Base-by-base conservation (phyloP, 2,113 vertebrate genomes). In the Ptyas mucosa region DNA sequence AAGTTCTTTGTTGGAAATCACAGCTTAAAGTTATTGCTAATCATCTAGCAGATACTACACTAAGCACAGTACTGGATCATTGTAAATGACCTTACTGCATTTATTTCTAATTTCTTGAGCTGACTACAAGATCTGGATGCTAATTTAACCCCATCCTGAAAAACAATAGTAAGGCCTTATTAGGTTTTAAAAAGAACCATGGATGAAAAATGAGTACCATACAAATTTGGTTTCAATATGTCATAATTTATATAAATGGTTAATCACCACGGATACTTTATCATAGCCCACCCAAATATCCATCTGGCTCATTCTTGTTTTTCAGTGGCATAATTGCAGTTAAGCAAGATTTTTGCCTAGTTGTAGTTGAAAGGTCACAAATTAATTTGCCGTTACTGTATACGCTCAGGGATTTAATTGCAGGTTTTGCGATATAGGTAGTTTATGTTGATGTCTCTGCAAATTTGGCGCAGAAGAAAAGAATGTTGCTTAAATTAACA, bases 401-500 rank as follows among this genome's bases (percentile, higher is more conserved):
- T 39, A 64, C 75, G 90, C 75, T 69, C 64, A 64, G 61, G 54
- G 57, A 64, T 75, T 69, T 87, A 55, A 57, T 51, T 26, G 18
- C 51, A 54, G 75, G 57, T 51, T 81, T 85, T n/a, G 11, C 89
- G 81, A 89, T 90, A 91, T 51, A 87, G 51, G 51, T 15, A 24
- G 88, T 23, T 94, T 90, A 46, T 85, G 93, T 87, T 88, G 46
- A 92, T 23, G n/a, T 88, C 92, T 94, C 81, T 85, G 5, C 94
- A 92, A 94, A 95, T 93, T 85, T 91, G 85, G 93, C 94, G 95
- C 86, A 93, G 20, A 95, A 94, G 53, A 93, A 94, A 96, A 90
- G 90, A 89, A 91, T 95, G 7, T 96, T 97, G 94, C 96, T 97
- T 96, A 95, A 96, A 95, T 95, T 94, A 98, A 95, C 92, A 92